Percentiles rank a stretch among this genome's conserved stretches.
phyloP scores from a whole-genome alignment of 1,140 invertebrate genomes.

The Dendrolimus punctatus region DNA sequence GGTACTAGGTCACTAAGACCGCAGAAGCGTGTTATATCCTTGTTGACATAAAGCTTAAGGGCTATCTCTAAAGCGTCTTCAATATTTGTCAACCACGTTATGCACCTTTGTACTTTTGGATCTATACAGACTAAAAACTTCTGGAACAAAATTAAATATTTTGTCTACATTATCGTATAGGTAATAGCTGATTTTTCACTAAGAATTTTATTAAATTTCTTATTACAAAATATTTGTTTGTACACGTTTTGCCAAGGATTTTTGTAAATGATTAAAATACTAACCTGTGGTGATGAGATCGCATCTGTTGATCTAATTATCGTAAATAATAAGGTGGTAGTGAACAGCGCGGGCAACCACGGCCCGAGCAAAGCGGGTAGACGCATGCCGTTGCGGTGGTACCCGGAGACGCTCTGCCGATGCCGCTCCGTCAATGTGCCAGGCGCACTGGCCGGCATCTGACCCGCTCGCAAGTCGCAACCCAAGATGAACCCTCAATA shows the following conservation, averaged over 20 bases:
- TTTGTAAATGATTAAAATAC: constrained; percentile 2
- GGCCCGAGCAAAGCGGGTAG: constrained; percentile 13
- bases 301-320: not conserved
- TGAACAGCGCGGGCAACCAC: constrained; percentile 11
- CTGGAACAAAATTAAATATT: constrained; percentile 21
- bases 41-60: not conserved
- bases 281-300: constrained; percentile 19
- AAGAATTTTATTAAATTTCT: no score
- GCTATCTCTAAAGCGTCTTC: constrained; percentile 5
- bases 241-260: not conserved
- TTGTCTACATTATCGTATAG: no score
- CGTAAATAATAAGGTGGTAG: constrained; percentile 1
- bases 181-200: no score
- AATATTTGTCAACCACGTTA: constrained; percentile 19
- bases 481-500: constrained; percentile 48
- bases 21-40: constrained; percentile 11
- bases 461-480: constrained; percentile 36
- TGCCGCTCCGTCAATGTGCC: constrained; percentile 10
- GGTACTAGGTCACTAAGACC: constrained; percentile 19
- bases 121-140: constrained; percentile 34
- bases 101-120: constrained; percentile 24
- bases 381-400: constrained; percentile 40
- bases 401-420: constrained; percentile 29
- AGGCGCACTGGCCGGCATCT: constrained; percentile 36
- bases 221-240: not conserved